A percentile compares a stretch with the other conserved stretches of the same genome.
phyloP scores from a whole-genome alignment of 1,140 invertebrate genomes.

The Trachymyrmex cornetzi region DNA sequence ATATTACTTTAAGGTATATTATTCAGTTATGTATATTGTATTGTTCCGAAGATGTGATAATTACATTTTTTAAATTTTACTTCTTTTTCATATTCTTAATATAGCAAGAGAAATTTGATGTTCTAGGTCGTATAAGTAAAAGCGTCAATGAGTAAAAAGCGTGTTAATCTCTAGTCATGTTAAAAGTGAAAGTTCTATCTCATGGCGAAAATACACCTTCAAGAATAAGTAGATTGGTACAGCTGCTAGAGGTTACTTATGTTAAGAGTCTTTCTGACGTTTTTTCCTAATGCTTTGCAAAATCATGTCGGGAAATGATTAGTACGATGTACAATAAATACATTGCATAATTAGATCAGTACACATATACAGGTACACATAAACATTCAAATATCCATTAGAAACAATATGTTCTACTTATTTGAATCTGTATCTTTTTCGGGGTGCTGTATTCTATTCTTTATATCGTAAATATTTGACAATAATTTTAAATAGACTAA shows the following conservation, averaged over 20 bases:
- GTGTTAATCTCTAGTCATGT: constrained; percentile 23
- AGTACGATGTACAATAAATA: not conserved
- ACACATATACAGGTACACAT: not conserved
- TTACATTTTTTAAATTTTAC: not conserved
- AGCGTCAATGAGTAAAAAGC: constrained; percentile 39
- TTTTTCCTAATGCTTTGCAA: constrained; percentile 33
- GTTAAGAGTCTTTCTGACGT: not conserved
- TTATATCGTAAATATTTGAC: not conserved
- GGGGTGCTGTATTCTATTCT: not conserved
- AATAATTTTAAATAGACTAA: not conserved
- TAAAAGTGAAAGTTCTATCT: constrained; percentile 64
- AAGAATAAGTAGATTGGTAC: constrained; percentile 33
- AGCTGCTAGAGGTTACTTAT: constrained; percentile 16
- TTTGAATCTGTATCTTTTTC: not conserved
- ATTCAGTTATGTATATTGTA: not conserved
- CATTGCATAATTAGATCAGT: not conserved
- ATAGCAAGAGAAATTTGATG: constrained; percentile 29
- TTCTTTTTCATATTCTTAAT: not conserved
- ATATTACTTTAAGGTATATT: not conserved
- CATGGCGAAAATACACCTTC: constrained; percentile 26
- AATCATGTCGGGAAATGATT: not conserved
- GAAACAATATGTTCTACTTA: not conserved
- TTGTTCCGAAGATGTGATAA: not conserved
- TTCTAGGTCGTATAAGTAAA: constrained; percentile 33
- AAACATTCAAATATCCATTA: not conserved